These are phyloP conservation scores for Periophthalmodon schlosseri DNA, from an alignment of 2,113 vertebrate species.

Conservation along the genomic window DNA sequence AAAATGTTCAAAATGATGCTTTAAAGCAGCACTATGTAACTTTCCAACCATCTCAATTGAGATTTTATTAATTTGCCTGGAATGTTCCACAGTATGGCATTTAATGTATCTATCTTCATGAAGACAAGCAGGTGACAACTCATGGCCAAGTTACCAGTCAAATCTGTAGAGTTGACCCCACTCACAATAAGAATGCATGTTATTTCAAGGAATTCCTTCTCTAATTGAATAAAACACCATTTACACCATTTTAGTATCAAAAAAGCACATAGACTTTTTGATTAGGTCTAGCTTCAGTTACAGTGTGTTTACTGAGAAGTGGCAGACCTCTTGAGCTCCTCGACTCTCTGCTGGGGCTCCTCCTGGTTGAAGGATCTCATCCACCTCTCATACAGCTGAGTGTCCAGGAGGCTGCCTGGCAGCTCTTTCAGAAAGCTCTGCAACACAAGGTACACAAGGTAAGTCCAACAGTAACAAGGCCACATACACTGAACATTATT, in stretches of 20 bases:
- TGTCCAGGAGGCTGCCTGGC: slow-evolving; percentile 85
- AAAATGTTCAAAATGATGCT: too few species aligned
- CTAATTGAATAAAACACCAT: background rate
- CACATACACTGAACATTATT: background rate
- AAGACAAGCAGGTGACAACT: too few species aligned
- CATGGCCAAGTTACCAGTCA: too few species aligned
- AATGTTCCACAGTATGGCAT: too few species aligned
- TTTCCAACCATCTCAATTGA: too few species aligned
- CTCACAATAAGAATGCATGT: too few species aligned
- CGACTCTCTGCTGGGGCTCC: slow-evolving; percentile 74
- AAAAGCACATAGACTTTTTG: background rate
- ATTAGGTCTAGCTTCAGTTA: background rate
- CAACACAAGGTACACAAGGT: background rate
- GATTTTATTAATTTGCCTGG: too few species aligned
- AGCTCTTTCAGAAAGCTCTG: slow-evolving; percentile 93
- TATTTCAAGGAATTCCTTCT: too few species aligned
- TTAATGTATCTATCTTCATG: too few species aligned
- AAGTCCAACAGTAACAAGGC: background rate
- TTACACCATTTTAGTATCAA: background rate
- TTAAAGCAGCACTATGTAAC: too few species aligned
- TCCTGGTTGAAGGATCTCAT: slow-evolving; percentile 79
- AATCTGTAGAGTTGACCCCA: too few species aligned
- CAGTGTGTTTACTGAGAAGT: background rate
- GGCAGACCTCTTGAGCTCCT: slow-evolving; percentile 84
- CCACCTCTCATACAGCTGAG: slow-evolving; percentile 85